Conservation (phyloP, 1,140 invertebrate species). For the Ladona fulva region DNA sequence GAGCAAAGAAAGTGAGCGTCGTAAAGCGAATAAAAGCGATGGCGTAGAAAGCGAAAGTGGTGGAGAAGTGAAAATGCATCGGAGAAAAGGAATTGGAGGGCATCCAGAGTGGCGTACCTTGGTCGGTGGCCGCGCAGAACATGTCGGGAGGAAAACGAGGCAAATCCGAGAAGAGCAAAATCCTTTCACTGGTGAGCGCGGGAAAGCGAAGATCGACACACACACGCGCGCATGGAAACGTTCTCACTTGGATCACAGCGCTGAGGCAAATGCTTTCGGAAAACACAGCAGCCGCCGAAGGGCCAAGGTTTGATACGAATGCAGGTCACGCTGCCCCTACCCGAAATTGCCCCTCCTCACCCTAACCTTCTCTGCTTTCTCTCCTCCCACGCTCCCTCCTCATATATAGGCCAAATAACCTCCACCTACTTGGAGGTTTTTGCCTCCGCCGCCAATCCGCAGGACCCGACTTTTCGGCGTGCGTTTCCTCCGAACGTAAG, state of each 20-base stretch:
- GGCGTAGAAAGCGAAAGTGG: too few species aligned
- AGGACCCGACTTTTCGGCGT: too few species aligned
- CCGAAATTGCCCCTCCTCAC: background rate
- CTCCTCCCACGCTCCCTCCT: background rate
- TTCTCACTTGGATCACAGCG: background rate
- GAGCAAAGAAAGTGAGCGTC: too few species aligned
- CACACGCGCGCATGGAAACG: background rate
- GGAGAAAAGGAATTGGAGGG: too few species aligned
- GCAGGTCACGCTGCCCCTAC: background rate
- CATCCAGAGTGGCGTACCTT: background rate
- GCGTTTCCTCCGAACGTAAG: too few species aligned
- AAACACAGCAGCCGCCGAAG: background rate
- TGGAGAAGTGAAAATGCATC: too few species aligned
- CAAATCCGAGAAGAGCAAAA: too few species aligned
- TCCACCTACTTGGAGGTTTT: conserved; percentile 1
- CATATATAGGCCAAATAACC: conserved; percentile 9
- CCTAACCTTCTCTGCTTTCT: background rate
- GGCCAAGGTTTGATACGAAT: conserved; percentile 8
- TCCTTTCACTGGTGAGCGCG: too few species aligned
- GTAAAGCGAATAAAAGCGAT: too few species aligned
- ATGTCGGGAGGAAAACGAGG: background rate
- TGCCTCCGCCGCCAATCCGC: background rate
- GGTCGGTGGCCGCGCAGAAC: background rate
- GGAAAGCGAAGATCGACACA: too few species aligned
- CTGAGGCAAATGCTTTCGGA: background rate